Evolutionary conservation across 2,888 invertebrate genomes (phyloP).

Genomic region (Nymphalis c-album): DNA sequence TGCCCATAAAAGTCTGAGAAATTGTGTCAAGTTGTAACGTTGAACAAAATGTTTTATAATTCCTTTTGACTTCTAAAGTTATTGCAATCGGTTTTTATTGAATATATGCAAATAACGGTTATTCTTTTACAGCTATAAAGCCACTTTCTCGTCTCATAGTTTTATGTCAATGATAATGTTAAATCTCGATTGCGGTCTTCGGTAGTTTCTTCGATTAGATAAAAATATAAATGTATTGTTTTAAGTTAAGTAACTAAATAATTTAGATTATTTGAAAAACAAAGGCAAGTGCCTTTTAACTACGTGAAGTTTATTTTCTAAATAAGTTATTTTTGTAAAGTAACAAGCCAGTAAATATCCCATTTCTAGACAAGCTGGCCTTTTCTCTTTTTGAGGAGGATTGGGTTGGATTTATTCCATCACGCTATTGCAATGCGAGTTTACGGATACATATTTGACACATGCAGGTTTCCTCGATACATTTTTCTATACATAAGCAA

Average conservation of each 20-base stretch:
- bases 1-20: background rate
- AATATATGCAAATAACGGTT: constrained; percentile 12
- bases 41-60: constrained; percentile 21
- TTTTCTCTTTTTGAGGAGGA: no score
- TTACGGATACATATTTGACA: no score
- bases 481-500: no score
- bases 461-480: no score
- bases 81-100: constrained; percentile 1
- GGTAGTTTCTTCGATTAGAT: background rate
- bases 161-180: constrained; percentile 1
- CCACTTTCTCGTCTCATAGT: constrained; percentile 4
- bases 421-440: no score
- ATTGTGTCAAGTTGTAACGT: constrained; percentile 24
- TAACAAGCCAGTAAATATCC: no score
- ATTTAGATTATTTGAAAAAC: background rate
- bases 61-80: constrained; percentile 14
- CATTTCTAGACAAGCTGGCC: no score
- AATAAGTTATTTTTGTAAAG: no score
- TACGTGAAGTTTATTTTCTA: no score
- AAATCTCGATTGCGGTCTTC: background rate
- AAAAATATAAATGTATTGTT: background rate
- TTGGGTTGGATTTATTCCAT: no score
- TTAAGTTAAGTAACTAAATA: background rate
- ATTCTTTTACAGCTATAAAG: constrained; percentile 3
- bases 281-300: no score